These are phyloP conservation scores for Rambutsinella grinnellia DNA, from an alignment of 2,888 invertebrate genomes.

Conservation along the genomic window DNA sequence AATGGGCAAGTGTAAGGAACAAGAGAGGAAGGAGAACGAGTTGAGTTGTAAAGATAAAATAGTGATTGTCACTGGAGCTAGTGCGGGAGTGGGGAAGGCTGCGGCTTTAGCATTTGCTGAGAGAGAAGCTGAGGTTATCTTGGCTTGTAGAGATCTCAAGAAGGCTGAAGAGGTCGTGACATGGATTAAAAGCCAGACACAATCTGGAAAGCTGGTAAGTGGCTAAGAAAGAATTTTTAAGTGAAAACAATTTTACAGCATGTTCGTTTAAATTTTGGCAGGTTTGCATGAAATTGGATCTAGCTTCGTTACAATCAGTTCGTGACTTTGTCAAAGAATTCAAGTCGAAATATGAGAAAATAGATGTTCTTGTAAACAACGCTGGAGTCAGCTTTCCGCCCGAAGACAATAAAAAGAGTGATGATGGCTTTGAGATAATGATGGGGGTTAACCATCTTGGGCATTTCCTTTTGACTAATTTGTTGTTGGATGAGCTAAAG, in stretches of 20 bases:
- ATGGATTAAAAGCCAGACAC: conserved; percentile 5
- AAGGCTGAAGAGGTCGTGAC: conserved; percentile 26
- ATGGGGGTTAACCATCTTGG: conserved; percentile 89
- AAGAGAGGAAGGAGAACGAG: conserved; percentile 10
- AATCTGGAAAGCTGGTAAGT: conserved; percentile 5
- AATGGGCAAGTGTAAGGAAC: too few species aligned
- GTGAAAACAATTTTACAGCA: not conserved
- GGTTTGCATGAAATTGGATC: conserved; percentile 19
- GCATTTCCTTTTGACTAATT: conserved; percentile 85
- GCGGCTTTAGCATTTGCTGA: conserved; percentile 18
- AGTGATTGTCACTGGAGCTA: conserved; percentile 26
- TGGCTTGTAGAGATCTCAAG: conserved; percentile 20
- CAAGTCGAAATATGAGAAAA: conserved; percentile 17
- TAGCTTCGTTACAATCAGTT: conserved; percentile 11
- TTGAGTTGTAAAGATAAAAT: conserved; percentile 12
- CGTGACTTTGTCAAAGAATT: conserved; percentile 19
- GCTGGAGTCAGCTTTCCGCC: conserved; percentile 14
- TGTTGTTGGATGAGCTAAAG: conserved; percentile 74
- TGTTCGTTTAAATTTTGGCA: conserved; percentile 24
- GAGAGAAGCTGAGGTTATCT: conserved; percentile 20
- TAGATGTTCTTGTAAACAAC: conserved; percentile 34
- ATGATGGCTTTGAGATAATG: conserved; percentile 88
- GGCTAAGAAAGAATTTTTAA: too few species aligned
- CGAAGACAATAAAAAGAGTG: conserved; percentile 70
- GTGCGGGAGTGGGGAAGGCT: conserved; percentile 18